Percentiles rank a stretch among this genome's conserved stretches.
These are phyloP conservation scores for Caenorhabditis doughertyi DNA, from an alignment of 2,888 invertebrate species.

Conservation along the genomic window DNA sequence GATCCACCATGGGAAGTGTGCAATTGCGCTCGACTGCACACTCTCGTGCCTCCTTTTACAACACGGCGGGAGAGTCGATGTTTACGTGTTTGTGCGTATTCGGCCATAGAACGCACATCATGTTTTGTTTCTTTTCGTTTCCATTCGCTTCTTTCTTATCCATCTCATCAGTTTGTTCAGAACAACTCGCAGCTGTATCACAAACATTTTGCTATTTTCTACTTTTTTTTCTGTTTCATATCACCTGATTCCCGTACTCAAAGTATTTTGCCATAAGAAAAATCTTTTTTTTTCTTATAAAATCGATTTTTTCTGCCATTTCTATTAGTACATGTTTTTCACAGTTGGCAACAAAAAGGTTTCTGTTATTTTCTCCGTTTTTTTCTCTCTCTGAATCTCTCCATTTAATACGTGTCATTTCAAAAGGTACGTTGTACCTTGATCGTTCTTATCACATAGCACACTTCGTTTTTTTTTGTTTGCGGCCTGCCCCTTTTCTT, in stretches of 20 bases:
- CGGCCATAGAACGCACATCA: slow-evolving; percentile 29
- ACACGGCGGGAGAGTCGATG: background rate
- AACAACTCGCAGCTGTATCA: slow-evolving; percentile 20
- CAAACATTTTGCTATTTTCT: background rate
- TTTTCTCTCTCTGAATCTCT: slow-evolving; percentile 29
- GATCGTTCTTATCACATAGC: slow-evolving; percentile 45
- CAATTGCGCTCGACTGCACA: slow-evolving; percentile 32
- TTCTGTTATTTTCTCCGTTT: background rate
- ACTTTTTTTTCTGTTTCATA: slow-evolving; percentile 4
- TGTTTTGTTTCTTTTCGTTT: slow-evolving; percentile 32
- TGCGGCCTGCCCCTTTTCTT: slow-evolving; percentile 2
- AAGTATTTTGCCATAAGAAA: background rate
- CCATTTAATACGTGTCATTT: background rate
- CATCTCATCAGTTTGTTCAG: slow-evolving; percentile 13
- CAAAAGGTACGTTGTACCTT: slow-evolving; percentile 47
- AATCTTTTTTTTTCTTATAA: background rate
- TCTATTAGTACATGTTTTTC: background rate
- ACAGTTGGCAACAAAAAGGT: slow-evolving; percentile 43
- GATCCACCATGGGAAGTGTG: background rate
- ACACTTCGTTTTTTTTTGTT: slow-evolving; percentile 15
- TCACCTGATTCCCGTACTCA: slow-evolving; percentile 4
- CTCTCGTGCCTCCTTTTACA: too few species aligned
- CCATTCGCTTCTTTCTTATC: background rate
- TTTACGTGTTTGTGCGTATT: slow-evolving; percentile 29
- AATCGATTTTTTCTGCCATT: background rate